Percentiles rank a stretch among this genome's conserved stretches.
These are phyloP conservation scores for Calliphora vicina DNA, from an alignment of 1,140 invertebrate species.

Conservation along the genomic window DNA sequence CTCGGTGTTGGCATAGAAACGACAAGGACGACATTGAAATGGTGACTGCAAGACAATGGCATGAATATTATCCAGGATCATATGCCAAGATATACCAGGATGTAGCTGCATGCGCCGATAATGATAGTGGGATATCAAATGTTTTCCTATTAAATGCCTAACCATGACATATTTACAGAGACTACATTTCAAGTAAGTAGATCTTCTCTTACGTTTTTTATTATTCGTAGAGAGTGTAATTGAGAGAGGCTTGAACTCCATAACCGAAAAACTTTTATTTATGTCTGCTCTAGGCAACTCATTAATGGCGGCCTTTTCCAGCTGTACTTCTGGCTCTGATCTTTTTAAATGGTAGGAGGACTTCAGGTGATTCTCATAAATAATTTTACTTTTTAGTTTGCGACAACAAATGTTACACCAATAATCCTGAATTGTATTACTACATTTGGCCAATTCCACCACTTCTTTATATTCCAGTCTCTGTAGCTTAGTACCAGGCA, in stretches of 20 bases:
- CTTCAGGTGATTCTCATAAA: slow-evolving; percentile 78
- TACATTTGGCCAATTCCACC: slow-evolving; percentile 12
- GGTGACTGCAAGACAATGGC: slow-evolving; percentile 80
- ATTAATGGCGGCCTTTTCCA: slow-evolving; percentile 66
- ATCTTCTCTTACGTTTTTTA: slow-evolving; percentile 67
- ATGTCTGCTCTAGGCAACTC: slow-evolving; percentile 25
- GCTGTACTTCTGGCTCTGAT: slow-evolving; percentile 71
- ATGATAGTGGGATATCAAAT: slow-evolving; percentile 84
- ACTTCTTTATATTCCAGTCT: slow-evolving; percentile 65
- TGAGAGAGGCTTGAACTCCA: background rate
- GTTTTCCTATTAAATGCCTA: slow-evolving; percentile 78
- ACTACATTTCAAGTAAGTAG: slow-evolving; percentile 70
- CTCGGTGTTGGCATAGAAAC: slow-evolving; percentile 83
- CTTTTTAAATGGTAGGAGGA: slow-evolving; percentile 77
- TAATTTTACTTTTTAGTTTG: slow-evolving; percentile 73
- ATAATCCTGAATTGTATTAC: slow-evolving; percentile 68
- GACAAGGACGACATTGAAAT: slow-evolving; percentile 83
- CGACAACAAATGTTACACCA: slow-evolving; percentile 83
- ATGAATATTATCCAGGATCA: slow-evolving; percentile 79
- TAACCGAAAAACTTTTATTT: slow-evolving; percentile 11
- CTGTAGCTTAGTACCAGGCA: slow-evolving; percentile 69
- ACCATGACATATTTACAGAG: slow-evolving; percentile 75
- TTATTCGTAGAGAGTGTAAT: background rate
- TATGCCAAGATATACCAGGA: slow-evolving; percentile 58
- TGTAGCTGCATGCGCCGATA: slow-evolving; percentile 71